Evolutionary conservation across 2,113 vertebrate genomes (phyloP), one percentile per base, ranked within the genome.

Genomic region (Macquaria ambigua): DNA sequence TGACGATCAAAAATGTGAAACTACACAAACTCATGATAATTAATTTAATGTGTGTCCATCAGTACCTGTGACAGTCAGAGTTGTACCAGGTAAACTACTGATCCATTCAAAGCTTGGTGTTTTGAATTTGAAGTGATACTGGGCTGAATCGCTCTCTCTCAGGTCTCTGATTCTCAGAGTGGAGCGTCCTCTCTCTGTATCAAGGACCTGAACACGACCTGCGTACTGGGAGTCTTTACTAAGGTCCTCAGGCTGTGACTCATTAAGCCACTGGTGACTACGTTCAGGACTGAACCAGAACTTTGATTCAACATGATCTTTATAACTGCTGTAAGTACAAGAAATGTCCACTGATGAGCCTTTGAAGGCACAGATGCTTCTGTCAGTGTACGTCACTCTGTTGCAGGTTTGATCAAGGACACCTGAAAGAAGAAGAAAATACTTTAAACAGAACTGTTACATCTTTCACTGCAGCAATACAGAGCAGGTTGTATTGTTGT

Each of bases 91-190:
- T 64, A 46, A 48, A 41, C 16, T 9, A 0, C 5, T 63, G 23
- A 20, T 0, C 50, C 56, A 74, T 56, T 55, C 46, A 81, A 21
- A 63, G 2, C 3, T 0, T 39, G 0, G 0, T 52, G 69, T 10
- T 31, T 2, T 59, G 75, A 67, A 78, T 53, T 14, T 73, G 46
- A 81, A 87, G 52, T 8, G 63, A 39, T 80, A 87, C 3, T 41
- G 0, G 4, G 48, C 66, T 81, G 86, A 77, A 5, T 87, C 86
- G 0, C 8, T 70, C 39, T 72, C 31, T 80, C 18, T 84, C 81
- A 87, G 66, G 11, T 76, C 39, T 41, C 15, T 52, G 82, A 84
- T 73, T 59, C 41, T 79, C 82, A 84, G 75, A 63, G 67, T 83
- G 67, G 74, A 77, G 23, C 23, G 8, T 63, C 58, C 41, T n/a